phyloP scores from a whole-genome alignment of 2,113 vertebrate species.

The Propithecus coquereli region DNA sequence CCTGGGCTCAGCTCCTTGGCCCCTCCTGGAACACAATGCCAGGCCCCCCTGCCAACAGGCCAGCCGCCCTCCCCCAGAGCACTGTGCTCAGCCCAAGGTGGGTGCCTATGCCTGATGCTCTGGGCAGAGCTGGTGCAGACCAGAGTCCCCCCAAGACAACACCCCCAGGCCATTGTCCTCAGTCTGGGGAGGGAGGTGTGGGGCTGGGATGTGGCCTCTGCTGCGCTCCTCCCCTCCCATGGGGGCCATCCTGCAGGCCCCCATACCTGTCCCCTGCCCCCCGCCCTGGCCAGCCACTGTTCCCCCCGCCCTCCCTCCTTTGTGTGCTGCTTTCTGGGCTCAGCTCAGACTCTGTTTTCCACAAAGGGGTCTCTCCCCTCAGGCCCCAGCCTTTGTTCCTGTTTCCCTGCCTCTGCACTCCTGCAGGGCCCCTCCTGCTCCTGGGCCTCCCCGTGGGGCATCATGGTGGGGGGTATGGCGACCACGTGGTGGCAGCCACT shows the following conservation, averaged over 20 bases:
- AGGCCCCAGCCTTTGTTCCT: not conserved
- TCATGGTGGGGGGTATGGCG: not conserved
- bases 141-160: not conserved
- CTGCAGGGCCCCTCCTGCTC: too few species aligned
- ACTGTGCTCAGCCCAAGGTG: not conserved
- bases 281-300: not conserved
- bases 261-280: fast-evolving
- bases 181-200: not conserved
- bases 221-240: not conserved
- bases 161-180: not conserved
- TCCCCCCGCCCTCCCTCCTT: not conserved
- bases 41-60: too few species aligned
- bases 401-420: fast-evolving
- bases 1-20: not conserved
- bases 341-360: not conserved
- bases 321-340: not conserved
- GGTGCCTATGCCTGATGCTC: not conserved
- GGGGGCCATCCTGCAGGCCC: not conserved
- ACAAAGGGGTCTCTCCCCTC: not conserved
- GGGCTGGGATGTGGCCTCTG: not conserved
- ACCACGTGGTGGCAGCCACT: too few species aligned
- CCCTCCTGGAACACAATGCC: not conserved
- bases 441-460: not conserved
- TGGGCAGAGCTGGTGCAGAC: not conserved
- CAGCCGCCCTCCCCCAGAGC: not conserved